Conservation (phyloP, 2,113 vertebrate genomes). For the Crotophaga sulcirostris region DNA sequence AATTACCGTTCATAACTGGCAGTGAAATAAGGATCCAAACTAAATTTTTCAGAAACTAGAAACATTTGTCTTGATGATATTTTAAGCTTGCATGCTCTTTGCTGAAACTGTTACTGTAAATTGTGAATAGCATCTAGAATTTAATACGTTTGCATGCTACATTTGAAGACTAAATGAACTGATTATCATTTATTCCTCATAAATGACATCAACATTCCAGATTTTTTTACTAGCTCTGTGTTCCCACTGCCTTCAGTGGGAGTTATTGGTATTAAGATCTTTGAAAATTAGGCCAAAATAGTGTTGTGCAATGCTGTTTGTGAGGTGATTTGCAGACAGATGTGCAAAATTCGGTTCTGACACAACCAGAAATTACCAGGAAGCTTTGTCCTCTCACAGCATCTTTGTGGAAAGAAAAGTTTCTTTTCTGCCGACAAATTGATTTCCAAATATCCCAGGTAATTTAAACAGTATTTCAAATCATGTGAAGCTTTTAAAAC, state of each 20-base stretch:
- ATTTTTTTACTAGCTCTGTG: neutral
- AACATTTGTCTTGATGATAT: neutral
- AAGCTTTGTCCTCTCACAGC: neutral
- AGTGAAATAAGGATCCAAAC: constrained; percentile 26
- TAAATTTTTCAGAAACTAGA: neutral
- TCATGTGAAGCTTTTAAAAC: neutral
- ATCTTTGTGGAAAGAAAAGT: neutral
- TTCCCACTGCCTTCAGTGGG: neutral
- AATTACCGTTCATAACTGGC: neutral
- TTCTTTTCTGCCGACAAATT: neutral
- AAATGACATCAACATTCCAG: neutral
- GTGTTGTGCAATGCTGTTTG: neutral
- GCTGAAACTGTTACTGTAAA: neutral
- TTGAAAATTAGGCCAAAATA: neutral
- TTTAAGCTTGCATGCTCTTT: neutral
- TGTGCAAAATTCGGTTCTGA: neutral
- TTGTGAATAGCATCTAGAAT: neutral
- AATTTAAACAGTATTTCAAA: neutral
- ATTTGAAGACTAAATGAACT: neutral
- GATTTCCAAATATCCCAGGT: neutral
- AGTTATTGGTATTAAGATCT: neutral
- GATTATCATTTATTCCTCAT: neutral
- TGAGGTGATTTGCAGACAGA: neutral
- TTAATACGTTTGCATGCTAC: neutral
- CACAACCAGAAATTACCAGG: neutral